Evolutionary conservation across 2,888 invertebrate genomes (phyloP).

Genomic region (Ormyrus pomaceus): DNA sequence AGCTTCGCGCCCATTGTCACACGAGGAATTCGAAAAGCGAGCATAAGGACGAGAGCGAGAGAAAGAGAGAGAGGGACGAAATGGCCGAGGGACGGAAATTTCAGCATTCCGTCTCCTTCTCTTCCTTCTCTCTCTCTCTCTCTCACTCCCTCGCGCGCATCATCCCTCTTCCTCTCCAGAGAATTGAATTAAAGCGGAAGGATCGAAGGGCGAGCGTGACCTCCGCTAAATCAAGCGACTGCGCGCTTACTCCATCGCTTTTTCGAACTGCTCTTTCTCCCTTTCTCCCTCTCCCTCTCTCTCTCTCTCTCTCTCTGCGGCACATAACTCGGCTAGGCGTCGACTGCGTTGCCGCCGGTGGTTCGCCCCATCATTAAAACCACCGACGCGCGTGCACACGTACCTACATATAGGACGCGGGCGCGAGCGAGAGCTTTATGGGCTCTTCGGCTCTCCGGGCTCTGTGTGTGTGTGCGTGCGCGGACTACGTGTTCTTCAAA

Average conservation of each 20-base stretch:
- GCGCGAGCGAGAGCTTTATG: not conserved
- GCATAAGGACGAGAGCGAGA: slow-evolving; percentile 1
- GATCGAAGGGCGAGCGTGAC: slow-evolving; percentile 52
- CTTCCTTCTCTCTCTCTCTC: not conserved
- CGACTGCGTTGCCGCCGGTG: not conserved
- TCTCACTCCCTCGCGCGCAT: not conserved
- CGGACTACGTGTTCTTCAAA: not conserved
- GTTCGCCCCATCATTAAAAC: slow-evolving; percentile 32
- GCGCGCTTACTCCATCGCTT: not conserved
- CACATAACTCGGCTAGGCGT: not conserved
- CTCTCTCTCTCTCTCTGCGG: not conserved
- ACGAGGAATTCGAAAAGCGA: slow-evolving; percentile 41
- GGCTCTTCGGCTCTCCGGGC: not conserved
- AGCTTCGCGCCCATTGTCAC: slow-evolving; percentile 32
- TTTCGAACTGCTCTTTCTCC: not conserved
- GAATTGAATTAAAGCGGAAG: slow-evolving; percentile 61
- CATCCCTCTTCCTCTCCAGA: slow-evolving; percentile 18
- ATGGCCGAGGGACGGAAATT: slow-evolving; percentile 16
- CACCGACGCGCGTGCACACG: not conserved
- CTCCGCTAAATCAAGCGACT: slow-evolving; percentile 41
- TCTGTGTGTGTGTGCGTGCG: not conserved
- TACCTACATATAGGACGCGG: not conserved
- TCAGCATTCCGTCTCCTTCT: not conserved
- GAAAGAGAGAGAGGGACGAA: not conserved
- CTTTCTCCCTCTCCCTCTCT: not conserved